phyloP scores from a whole-genome alignment of 2,113 vertebrate genomes.

The Struthio camelus region DNA sequence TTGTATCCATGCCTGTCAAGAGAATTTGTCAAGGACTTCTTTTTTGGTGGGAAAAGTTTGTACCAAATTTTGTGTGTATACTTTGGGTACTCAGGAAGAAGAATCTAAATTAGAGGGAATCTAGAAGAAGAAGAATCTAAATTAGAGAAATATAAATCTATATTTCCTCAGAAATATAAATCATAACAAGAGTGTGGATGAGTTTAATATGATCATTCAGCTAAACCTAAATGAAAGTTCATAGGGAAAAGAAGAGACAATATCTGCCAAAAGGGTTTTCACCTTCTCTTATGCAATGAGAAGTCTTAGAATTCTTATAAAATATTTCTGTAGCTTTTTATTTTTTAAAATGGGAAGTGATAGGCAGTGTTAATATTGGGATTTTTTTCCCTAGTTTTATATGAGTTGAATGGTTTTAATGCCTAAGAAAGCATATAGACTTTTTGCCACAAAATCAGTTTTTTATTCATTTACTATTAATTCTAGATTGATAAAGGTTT shows the following conservation, averaged over 20 bases:
- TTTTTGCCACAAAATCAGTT: background rate
- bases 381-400: background rate
- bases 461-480: background rate
- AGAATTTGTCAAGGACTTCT: conserved; percentile 20
- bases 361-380: background rate
- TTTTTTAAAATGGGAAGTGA: background rate
- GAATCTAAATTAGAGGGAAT: background rate
- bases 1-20: background rate
- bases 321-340: background rate
- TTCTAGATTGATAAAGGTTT: background rate
- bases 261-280: background rate
- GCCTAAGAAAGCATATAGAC: background rate
- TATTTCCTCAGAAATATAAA: no score
- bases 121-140: background rate
- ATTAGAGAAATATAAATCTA: no score
- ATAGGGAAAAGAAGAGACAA: background rate
- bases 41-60: background rate
- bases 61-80: background rate
- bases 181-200: background rate
- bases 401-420: background rate
- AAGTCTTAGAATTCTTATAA: background rate
- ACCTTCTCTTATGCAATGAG: background rate
- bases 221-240: background rate
- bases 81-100: background rate
- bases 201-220: background rate